Base-by-base conservation (phyloP, 2,113 vertebrate genomes). In the Heterotis niloticus region DNA sequence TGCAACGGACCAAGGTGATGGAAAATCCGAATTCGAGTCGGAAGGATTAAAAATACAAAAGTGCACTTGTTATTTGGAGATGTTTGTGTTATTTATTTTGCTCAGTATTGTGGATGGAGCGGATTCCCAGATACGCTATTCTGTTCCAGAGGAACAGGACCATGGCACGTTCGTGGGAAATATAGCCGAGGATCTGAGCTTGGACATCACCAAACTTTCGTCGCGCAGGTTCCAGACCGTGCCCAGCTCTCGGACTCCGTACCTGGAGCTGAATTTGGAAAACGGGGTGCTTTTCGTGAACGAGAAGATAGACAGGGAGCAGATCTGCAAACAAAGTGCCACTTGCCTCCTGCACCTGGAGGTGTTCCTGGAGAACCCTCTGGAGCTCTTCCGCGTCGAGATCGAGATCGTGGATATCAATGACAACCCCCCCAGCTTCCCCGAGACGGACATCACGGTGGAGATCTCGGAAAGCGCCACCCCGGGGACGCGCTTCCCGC, bases 161-260 rank as follows among this genome's bases (percentile, higher is more conserved):
- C 96, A 96, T 90, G 96, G 97, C 89, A 98, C 96, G 71, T 92
- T 98, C 87, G 96, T 99, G 93, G 98, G 98, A 78, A 99, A 99
- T 90, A 98, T 99, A 82, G 98, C 98, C 20, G 96, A 98, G 90
- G 98, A 99, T 86, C 91, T 99, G 92, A 95, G 98, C 79, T 94
- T 99, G 94, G 97, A 99, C 94, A 94, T 98, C 84, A 99, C 96
- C 85, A 97, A 99, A 91, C 93, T 98, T 91, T 95, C 94, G 26
- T 94, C 96, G 72, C 95, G 96, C 81, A 92, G 95, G 64, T 99
- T 98, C 86, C 97, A 99, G 87, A 95, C 96, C 64, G 96, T 95
- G 85, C 94, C 96, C 79, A 95, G 94, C 85, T 98, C 97, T 0
- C 91, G 96, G 78, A 94, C 93, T 76, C 96, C 98, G 65, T 97